phyloP scores from a whole-genome alignment of 2,888 invertebrate genomes.

The Synanthedon andrenaeformis region DNA sequence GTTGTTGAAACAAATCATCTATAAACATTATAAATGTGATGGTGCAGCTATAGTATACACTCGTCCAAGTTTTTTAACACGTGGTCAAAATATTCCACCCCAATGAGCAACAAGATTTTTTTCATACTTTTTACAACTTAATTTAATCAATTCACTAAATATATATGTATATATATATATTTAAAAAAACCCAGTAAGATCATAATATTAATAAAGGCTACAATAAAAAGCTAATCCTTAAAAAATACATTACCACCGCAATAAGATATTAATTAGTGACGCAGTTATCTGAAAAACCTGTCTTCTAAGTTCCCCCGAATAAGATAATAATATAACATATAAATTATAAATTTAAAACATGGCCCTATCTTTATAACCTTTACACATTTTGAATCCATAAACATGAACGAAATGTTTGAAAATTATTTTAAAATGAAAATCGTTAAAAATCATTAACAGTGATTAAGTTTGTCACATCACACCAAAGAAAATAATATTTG shows the following conservation, averaged over 20 bases:
- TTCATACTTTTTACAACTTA: constrained; percentile 43
- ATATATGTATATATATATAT: neutral
- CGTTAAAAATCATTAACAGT: no score
- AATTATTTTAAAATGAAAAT: no score
- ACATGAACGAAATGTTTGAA: no score
- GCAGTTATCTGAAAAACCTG: neutral
- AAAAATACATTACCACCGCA: constrained; percentile 35
- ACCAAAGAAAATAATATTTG: neutral
- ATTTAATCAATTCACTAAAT: constrained; percentile 28
- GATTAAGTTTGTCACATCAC: no score
- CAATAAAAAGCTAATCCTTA: constrained; percentile 27
- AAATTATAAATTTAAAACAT: no score
- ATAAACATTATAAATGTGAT: constrained; percentile 3
- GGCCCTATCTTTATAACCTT: no score
- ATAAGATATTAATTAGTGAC: constrained; percentile 6
- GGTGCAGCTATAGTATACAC: neutral
- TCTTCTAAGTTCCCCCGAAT: neutral
- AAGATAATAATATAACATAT: neutral
- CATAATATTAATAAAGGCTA: constrained; percentile 45
- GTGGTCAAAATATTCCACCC: constrained; percentile 19
- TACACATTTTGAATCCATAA: no score
- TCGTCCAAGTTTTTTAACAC: constrained; percentile 7
- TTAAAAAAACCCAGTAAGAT: constrained; percentile 9
- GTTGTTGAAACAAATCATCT: neutral
- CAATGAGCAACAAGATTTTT: constrained; percentile 34